phyloP scores from a whole-genome alignment of 2,113 vertebrate species.

The Pseudopodoces humilis region DNA sequence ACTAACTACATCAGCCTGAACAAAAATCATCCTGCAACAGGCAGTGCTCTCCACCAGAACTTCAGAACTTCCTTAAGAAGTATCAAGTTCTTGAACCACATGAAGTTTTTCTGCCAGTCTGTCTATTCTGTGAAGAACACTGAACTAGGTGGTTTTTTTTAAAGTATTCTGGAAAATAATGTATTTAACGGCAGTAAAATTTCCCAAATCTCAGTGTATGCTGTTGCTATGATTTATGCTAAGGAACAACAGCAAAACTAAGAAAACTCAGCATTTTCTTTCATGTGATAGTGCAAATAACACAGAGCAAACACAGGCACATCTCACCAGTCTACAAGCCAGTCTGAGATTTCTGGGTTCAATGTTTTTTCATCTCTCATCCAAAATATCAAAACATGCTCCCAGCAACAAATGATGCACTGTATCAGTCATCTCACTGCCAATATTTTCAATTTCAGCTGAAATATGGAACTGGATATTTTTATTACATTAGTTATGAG shows the following conservation, averaged over 20 bases:
- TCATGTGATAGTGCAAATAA: background rate
- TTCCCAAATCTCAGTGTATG: background rate
- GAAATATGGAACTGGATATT: background rate
- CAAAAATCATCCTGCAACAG: background rate
- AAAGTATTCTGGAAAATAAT: background rate
- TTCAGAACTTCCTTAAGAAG: background rate
- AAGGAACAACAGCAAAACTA: background rate
- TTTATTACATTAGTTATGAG: background rate
- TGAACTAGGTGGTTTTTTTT: background rate
- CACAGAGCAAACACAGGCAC: fast-evolving
- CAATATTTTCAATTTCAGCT: background rate
- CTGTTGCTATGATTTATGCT: background rate
- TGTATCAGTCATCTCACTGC: background rate
- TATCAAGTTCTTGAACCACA: background rate
- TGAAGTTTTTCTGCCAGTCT: background rate
- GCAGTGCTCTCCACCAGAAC: background rate
- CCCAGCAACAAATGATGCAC: background rate
- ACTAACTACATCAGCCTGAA: background rate
- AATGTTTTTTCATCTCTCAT: background rate
- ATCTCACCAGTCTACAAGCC: background rate
- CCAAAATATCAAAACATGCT: background rate
- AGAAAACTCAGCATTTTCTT: background rate
- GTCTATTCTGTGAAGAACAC: background rate
- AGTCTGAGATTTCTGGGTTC: background rate
- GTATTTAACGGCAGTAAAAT: background rate